Conservation (phyloP, 2,797 vertebrate species). For the Perodicticus potto region DNA sequence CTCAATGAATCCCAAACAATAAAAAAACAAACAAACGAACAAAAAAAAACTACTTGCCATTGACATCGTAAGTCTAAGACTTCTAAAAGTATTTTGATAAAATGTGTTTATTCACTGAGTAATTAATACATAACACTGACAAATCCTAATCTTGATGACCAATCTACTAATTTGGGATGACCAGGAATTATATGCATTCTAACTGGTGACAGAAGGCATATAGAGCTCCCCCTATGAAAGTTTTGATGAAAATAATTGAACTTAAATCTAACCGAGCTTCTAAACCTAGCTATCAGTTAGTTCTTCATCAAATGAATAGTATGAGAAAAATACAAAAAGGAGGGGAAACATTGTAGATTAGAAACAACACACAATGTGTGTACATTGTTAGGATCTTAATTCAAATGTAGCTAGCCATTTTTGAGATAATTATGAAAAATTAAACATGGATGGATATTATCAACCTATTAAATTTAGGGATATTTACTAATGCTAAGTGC, state of each 20-base stretch:
- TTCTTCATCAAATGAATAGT: neutral
- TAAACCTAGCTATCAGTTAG: neutral
- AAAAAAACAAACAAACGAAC: no score
- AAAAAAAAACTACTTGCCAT: no score
- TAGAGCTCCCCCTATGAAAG: neutral
- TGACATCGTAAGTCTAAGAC: neutral
- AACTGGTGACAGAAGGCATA: neutral
- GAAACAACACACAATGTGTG: neutral
- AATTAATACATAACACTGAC: neutral
- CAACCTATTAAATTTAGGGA: neutral
- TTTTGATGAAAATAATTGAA: conserved; percentile 30
- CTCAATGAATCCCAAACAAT: no score
- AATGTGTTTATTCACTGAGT: neutral
- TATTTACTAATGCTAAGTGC: neutral
- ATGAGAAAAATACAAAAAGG: neutral
- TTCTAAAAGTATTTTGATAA: conserved; percentile 49
- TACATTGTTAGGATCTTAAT: neutral
- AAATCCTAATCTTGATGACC: neutral
- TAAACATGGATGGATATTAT: neutral
- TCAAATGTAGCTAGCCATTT: neutral
- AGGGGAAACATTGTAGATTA: neutral
- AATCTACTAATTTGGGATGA: conserved; percentile 11
- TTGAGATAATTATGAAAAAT: neutral
- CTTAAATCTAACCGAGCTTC: conserved; percentile 2
- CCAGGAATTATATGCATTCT: neutral